phyloP scores from a whole-genome alignment of 2,888 invertebrate genomes.

The Drosophila picticornis region DNA sequence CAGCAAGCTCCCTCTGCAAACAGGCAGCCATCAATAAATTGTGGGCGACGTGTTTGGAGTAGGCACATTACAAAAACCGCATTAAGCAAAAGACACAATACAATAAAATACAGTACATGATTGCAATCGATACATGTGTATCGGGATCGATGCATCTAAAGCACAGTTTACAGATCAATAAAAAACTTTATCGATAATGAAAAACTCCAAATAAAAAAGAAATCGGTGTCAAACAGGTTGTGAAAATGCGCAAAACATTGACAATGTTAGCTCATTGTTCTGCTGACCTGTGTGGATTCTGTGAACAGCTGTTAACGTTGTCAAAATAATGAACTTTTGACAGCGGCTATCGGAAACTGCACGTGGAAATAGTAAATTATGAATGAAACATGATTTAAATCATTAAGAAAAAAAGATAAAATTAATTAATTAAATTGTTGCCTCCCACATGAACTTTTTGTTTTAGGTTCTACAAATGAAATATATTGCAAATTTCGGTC shows the following conservation, averaged over 20 bases:
- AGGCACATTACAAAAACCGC: neutral
- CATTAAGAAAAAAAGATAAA: neutral
- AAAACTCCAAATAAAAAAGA: neutral
- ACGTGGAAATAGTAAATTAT: too few species aligned
- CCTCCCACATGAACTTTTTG: too few species aligned
- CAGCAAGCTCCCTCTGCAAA: slow-evolving; percentile 1
- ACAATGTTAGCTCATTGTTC: neutral
- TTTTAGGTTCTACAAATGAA: neutral
- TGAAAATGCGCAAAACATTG: neutral
- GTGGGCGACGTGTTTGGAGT: neutral
- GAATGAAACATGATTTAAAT: too few species aligned
- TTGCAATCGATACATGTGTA: neutral
- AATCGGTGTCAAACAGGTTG: neutral
- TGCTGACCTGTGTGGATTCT: neutral
- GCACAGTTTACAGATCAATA: neutral
- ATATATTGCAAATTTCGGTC: too few species aligned
- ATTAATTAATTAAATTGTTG: neutral
- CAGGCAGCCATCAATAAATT: slow-evolving; percentile 12
- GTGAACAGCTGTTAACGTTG: neutral
- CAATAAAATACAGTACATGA: neutral
- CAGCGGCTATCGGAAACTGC: neutral
- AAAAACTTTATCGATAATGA: neutral
- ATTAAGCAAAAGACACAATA: neutral
- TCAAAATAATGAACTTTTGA: neutral
- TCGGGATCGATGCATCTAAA: neutral